A percentile compares a stretch with the other conserved stretches of the same genome.
phyloP scores from a whole-genome alignment of 1,140 invertebrate species.

The Heliothis subflexa region DNA sequence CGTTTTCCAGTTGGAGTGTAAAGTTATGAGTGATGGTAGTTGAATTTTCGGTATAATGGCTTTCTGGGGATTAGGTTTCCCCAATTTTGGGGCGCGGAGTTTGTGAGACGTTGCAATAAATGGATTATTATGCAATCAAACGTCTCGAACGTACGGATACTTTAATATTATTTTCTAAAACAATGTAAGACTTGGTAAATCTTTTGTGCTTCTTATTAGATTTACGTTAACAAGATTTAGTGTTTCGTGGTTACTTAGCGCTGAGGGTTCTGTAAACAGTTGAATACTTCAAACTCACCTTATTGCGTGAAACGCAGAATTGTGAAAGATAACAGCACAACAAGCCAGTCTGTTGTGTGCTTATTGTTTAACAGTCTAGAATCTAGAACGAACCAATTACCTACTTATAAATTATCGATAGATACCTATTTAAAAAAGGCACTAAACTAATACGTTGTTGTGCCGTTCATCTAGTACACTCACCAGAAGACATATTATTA shows the following conservation, averaged over 20 bases:
- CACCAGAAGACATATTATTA: neutral
- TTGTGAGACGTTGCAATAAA: conserved; percentile 72
- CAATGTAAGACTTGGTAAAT: conserved; percentile 7
- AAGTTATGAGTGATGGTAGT: conserved; percentile 70
- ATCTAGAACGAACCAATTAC: no score
- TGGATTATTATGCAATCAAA: conserved; percentile 78
- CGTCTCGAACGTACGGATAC: conserved; percentile 46
- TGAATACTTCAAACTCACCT: no score
- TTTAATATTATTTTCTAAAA: conserved; percentile 16
- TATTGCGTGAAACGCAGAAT: no score
- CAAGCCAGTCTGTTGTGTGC: no score
- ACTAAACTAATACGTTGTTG: no score
- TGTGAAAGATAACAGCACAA: no score
- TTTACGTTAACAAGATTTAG: neutral
- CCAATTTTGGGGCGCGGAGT: conserved; percentile 63
- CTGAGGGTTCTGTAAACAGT: no score
- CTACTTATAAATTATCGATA: no score
- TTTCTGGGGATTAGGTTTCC: conserved; percentile 82
- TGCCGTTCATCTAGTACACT: no score
- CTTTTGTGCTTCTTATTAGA: neutral
- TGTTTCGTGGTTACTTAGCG: no score
- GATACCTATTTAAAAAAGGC: no score
- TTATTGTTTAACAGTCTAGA: no score
- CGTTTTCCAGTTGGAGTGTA: conserved; percentile 42
- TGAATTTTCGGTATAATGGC: conserved; percentile 80